These are phyloP conservation scores for Hypocryptadius cinnamomeus DNA, from an alignment of 2,113 vertebrate genomes.

Conservation along the genomic window DNA sequence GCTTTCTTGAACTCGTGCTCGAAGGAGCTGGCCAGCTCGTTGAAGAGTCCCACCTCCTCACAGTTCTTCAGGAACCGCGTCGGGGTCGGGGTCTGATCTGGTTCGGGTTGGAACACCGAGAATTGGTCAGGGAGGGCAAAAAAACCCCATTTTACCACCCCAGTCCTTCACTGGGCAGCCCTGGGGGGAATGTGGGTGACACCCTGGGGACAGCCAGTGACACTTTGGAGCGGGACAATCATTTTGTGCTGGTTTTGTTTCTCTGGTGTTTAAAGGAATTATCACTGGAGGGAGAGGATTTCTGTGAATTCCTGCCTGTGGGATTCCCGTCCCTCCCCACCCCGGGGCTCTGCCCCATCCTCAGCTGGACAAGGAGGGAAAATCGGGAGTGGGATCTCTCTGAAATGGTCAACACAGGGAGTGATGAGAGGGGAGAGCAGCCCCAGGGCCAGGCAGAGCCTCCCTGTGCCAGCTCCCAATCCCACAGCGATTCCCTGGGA, in stretches of 20 bases:
- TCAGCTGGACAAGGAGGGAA: background rate
- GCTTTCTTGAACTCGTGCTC: slow-evolving; percentile 94
- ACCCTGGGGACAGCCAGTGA: background rate
- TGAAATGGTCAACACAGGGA: rapidly evolving
- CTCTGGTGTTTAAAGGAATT: background rate
- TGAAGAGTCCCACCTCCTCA: slow-evolving; percentile 96
- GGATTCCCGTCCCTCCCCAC: background rate
- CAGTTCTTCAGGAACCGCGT: slow-evolving; percentile 98
- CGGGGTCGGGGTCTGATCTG: slow-evolving; percentile 97
- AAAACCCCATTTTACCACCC: background rate
- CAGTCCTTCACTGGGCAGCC: background rate
- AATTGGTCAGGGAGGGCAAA: background rate
- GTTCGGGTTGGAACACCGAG: background rate
- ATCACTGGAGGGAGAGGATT: rapidly evolving
- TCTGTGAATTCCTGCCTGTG: background rate
- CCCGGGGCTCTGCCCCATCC: background rate
- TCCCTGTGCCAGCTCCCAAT: background rate
- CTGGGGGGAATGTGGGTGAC: rapidly evolving
- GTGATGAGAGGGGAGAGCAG: background rate
- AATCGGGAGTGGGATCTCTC: background rate
- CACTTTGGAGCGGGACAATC: rapidly evolving
- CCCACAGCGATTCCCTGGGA: background rate
- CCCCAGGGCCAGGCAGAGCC: background rate
- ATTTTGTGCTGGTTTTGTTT: background rate
- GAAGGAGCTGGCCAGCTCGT: slow-evolving; percentile 91